A percentile compares a stretch with the other conserved stretches of the same genome.
Evolutionary conservation across 2,113 vertebrate genomes (phyloP).

Genomic region (Pelvicachromis taeniatus): DNA sequence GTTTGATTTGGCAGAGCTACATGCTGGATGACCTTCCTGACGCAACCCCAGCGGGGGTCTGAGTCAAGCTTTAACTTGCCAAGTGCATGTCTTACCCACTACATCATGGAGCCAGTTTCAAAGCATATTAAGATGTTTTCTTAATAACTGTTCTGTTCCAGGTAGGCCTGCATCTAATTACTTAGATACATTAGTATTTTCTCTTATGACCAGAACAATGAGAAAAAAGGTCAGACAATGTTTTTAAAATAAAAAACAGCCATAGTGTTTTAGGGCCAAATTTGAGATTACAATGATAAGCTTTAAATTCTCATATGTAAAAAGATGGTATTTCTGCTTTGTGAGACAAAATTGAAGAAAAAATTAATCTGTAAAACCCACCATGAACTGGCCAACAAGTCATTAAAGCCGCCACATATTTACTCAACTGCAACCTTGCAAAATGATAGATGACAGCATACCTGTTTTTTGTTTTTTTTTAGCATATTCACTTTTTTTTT

Average conservation of each 20-base stretch:
- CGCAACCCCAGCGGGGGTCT: not conserved
- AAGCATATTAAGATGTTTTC: not conserved
- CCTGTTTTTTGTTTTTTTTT: not conserved
- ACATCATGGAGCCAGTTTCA: accelerated
- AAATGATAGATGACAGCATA: not conserved
- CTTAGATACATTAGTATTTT: not conserved
- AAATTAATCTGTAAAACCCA: not conserved
- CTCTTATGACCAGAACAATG: too few species aligned
- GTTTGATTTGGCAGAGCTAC: not conserved
- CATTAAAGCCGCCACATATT: not conserved
- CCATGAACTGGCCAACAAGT: not conserved
- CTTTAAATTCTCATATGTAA: not conserved
- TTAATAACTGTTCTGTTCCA: not conserved
- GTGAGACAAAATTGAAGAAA: not conserved
- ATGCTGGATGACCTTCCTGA: not conserved
- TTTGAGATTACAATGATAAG: not conserved
- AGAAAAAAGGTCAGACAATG: not conserved
- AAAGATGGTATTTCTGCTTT: not conserved
- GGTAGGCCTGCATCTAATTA: not conserved
- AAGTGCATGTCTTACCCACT: not conserved
- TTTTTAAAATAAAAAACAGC: not conserved
- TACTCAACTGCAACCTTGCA: not conserved
- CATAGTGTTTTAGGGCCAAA: not conserved
- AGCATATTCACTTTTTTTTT: not conserved
- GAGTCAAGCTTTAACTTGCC: not conserved